Evolutionary conservation across 1,140 invertebrate species (phyloP).

Genomic region (Aphidius gifuensis): DNA sequence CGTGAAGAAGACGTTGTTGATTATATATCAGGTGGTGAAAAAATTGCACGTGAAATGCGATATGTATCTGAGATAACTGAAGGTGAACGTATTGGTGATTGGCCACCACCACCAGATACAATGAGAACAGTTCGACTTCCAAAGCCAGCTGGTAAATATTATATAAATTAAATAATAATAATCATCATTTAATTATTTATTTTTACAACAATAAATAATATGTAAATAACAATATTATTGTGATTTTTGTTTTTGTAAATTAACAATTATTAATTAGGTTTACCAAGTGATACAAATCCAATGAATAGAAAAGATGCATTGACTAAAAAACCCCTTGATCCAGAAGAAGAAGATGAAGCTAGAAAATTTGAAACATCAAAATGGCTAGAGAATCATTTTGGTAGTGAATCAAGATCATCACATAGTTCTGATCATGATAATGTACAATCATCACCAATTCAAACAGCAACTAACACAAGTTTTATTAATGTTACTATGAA

Average conservation of each 20-base stretch:
- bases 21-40: slow-evolving; percentile 70
- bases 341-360: slow-evolving; percentile 84
- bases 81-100: slow-evolving; percentile 55
- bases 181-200: no score
- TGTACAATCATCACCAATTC: slow-evolving; percentile 46
- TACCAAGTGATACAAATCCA: slow-evolving; percentile 42
- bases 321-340: slow-evolving; percentile 74
- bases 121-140: slow-evolving; percentile 41
- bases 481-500: slow-evolving; percentile 79
- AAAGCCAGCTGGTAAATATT: slow-evolving; percentile 27
- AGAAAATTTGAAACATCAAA: slow-evolving; percentile 83
- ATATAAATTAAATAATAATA: background rate
- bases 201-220: no score
- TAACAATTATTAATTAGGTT: background rate
- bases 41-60: slow-evolving; percentile 71
- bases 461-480: slow-evolving; percentile 58
- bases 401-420: slow-evolving; percentile 77
- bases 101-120: slow-evolving; percentile 38
- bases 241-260: no score
- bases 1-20: slow-evolving; percentile 72
- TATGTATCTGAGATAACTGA: slow-evolving; percentile 76
- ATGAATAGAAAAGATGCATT: slow-evolving; percentile 73
- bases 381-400: slow-evolving; percentile 87
- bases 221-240: no score
- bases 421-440: slow-evolving; percentile 60